Evolutionary conservation across 1,140 invertebrate genomes (phyloP).

Genomic region (Polypedilum pembai): DNA sequence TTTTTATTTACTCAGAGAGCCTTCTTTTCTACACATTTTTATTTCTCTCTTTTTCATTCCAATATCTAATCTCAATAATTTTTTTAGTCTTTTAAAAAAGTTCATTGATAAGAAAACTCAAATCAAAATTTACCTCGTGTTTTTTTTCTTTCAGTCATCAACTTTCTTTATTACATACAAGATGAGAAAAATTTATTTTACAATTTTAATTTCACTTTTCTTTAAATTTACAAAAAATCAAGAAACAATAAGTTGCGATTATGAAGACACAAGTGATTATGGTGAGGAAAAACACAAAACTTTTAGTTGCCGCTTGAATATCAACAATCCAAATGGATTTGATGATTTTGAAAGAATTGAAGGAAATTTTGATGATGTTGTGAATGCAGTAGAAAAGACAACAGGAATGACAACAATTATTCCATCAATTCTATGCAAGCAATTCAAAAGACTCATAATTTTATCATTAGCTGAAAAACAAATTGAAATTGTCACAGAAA

Average conservation of each 20-base stretch:
- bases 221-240: too few relatives aligned
- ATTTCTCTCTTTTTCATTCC: too few relatives aligned
- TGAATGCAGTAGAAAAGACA: background rate
- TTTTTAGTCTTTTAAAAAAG: too few relatives aligned
- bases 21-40: too few relatives aligned
- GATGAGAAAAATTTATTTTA: too few relatives aligned
- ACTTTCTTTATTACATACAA: too few relatives aligned
- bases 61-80: too few relatives aligned
- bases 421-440: background rate
- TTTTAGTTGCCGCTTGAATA: background rate
- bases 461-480: background rate
- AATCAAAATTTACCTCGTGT: too few relatives aligned
- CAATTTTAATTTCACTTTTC: too few relatives aligned
- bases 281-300: background rate
- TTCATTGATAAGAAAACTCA: too few relatives aligned
- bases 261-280: conserved; percentile 1
- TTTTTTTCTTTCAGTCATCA: too few relatives aligned
- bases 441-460: background rate
- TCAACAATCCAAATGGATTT: background rate
- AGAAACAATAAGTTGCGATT: background rate
- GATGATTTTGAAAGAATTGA: background rate
- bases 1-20: too few relatives aligned
- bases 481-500: background rate
- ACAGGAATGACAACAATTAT: background rate
- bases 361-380: background rate